Evolutionary conservation across 2,113 vertebrate species (phyloP).

Genomic region (Lethenteron reissneri): DNA sequence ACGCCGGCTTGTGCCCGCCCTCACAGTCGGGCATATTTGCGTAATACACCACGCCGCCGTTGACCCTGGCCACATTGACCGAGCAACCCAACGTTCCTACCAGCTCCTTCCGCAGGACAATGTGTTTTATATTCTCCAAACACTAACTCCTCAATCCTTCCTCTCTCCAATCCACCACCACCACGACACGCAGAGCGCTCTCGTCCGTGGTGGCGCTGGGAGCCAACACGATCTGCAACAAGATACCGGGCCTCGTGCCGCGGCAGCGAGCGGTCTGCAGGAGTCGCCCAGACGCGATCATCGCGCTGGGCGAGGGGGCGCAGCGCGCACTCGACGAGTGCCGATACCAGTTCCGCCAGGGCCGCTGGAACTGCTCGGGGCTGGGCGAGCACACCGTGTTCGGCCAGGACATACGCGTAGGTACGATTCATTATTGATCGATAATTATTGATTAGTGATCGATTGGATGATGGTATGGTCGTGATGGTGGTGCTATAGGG

Average conservation of each 20-base stretch:
- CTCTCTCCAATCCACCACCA: too few species aligned
- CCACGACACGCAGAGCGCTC: neutral
- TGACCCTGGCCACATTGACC: too few species aligned
- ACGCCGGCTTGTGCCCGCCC: too few species aligned
- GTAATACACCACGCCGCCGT: too few species aligned
- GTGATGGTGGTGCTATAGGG: too few species aligned
- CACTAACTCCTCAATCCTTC: too few species aligned
- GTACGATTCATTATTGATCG: neutral
- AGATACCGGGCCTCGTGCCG: neutral
- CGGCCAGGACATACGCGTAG: neutral
- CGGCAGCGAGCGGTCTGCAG: neutral
- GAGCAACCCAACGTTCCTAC: too few species aligned
- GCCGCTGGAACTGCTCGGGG: slow-evolving; percentile 1
- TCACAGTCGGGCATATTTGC: too few species aligned
- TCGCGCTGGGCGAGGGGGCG: neutral
- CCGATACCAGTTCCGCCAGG: neutral
- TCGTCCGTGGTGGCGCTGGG: neutral
- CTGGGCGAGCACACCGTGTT: neutral
- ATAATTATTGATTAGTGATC: neutral
- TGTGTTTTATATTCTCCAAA: too few species aligned
- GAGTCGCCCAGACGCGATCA: neutral
- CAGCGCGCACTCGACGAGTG: slow-evolving; percentile 1
- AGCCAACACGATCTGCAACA: neutral
- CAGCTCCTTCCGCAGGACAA: too few species aligned
- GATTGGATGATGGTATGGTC: neutral